Base-by-base conservation (phyloP, 2,888 invertebrate species). In the Leptinotarsa haldemani region DNA sequence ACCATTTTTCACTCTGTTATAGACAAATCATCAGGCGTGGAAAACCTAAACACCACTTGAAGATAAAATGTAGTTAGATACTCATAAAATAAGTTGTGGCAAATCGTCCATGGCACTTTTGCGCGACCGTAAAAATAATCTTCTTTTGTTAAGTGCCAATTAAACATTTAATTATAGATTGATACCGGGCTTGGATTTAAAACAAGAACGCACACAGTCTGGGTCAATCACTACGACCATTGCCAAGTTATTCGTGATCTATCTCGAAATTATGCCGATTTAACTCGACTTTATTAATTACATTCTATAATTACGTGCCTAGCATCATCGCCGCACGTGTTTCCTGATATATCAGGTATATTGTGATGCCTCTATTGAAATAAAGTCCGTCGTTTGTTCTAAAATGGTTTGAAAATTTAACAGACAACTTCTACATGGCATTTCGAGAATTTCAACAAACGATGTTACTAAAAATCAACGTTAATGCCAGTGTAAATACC, bases 141-240 rank as follows among this genome's bases (percentile, higher is more conserved):
- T 79, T 74, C 80, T 80, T 81, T 81, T 79, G 79, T 77, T 77
- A 77, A 74, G 79, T 83, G 83, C 83, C 82, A 83, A 83, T 82
- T 81, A 77, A 70, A 80, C 72, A 83, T 82, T 82, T 84, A 84
- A 84, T 84, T 84, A 84, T 84, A 84, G 84, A 82, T 83, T 80
- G 81, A 83, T 82, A 80, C 79, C 63, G 81, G 75, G 78, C 69
- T 76, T 77, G 75, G 74, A 76, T 71, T 73, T 70, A 75, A 75
- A 75, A 69, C 78, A 73, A 67, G 47, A 46, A 46, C 52, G 53
- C 15, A 40, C 20, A 18, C 78, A 80, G 80, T 80, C 82, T 83
- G 82, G 83, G 82, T 82, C 82, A 81, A 82, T 82, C 81, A 77
- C 77, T 79, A 77, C 75, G 74, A 77, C 30, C 78, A 75, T 78